phyloP scores from a whole-genome alignment of 2,797 vertebrate species.

The Cottoperca gobio region DNA sequence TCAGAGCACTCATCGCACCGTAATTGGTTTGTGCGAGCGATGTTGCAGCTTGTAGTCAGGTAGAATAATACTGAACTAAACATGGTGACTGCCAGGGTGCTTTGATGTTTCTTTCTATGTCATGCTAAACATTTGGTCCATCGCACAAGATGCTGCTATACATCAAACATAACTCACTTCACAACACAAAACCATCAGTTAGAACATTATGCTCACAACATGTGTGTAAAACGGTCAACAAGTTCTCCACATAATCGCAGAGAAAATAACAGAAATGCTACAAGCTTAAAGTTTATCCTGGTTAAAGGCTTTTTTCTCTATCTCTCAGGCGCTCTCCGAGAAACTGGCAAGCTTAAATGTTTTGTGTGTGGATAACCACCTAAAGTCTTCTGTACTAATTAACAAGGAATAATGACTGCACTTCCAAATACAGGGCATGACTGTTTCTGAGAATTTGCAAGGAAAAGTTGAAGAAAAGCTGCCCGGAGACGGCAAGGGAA shows the following conservation, averaged over 20 bases:
- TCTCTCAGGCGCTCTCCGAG: not conserved
- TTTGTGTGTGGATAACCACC: not conserved
- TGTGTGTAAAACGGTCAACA: not conserved
- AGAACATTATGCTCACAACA: not conserved
- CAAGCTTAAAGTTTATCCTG: not conserved
- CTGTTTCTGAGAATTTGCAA: not conserved
- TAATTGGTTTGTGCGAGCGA: not conserved
- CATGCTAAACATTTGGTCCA: not conserved
- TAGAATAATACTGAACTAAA: not conserved
- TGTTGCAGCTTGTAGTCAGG: not conserved
- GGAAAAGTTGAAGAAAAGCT: not conserved
- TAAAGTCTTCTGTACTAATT: not conserved
- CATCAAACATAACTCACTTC: not conserved
- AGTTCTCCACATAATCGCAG: not conserved
- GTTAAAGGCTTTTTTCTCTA: not conserved
- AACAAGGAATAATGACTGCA: constrained; percentile 11
- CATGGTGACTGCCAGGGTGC: not conserved
- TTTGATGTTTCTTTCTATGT: not conserved
- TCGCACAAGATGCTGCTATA: too few species aligned
- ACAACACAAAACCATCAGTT: not conserved
- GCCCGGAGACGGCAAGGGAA: not conserved
- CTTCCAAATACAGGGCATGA: not conserved
- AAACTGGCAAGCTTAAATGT: not conserved
- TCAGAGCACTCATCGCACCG: not conserved
- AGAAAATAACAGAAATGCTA: not conserved